Evolutionary conservation across 2,797 vertebrate genomes (phyloP), one percentile per base, ranked within the genome.

Genomic region (Odontamblyopus lacepedii): DNA sequence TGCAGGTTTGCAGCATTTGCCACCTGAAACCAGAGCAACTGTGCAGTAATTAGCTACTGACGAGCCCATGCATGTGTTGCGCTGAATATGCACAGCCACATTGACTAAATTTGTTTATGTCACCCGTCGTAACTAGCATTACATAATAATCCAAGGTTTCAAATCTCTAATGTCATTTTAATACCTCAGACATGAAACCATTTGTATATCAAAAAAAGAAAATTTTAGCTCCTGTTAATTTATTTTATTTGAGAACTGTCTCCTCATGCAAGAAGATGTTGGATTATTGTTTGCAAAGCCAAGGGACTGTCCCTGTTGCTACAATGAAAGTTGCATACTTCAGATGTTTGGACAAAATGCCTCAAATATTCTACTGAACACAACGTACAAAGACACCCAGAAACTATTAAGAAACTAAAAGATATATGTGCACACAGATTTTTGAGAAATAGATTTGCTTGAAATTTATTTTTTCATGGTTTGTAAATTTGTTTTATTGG

Each of bases 1-100:
- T 90, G 83, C 86, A 85, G 87, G 85, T 85, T 89, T 87, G 70
- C 88, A 78, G 84, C 85, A 87, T 91, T 90, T 70, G 72, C 51
- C 27, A 74, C 73, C 80, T 77, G 59, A 18, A 57, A 85, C 67
- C 72, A 59, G 29, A 74, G 73, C 69, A 48, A 64, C 72, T 16
- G 32, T 69, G 74, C 62, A 26, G 59, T 82, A 83, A 84, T 87
- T 88, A 76, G 78, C 63, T 73, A 4, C 35, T 11, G 67, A 87
- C 87, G 64, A 85, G 93, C 87, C 86, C 80, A 73, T 86, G 84
- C 92, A 77, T 85, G 92, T 72, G 70, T 72, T 15, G 66, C 75
- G 85, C 79, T 83, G 77, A 88, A 84, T 89, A 90, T 88, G 65
- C 71, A 75, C 80, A 69, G 76, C 78, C 53, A 19, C 75, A 23